A percentile compares a stretch with the other conserved stretches of the same genome.
Evolutionary conservation across 1,140 invertebrate species (phyloP).

Genomic region (Plutomurus gul): DNA sequence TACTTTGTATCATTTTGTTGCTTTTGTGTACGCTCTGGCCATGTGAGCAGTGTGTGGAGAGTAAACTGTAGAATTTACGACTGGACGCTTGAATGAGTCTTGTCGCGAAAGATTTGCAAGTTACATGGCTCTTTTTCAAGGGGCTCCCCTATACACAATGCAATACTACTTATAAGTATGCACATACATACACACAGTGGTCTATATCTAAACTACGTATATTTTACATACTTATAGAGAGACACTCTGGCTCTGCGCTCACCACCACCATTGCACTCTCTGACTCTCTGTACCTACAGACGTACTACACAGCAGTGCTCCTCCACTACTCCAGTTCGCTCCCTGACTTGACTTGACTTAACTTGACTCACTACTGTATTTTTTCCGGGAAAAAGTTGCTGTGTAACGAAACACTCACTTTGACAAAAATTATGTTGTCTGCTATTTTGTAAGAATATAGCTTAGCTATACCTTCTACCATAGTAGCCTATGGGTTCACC

Average conservation of each 20-base stretch:
- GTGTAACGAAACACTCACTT: slow-evolving; percentile 11
- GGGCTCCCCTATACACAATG: neutral
- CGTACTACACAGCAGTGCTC: neutral
- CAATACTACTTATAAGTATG: no score
- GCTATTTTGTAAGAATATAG: slow-evolving; percentile 10
- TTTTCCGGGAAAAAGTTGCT: neutral
- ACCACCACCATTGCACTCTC: neutral
- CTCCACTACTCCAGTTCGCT: neutral
- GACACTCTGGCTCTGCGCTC: no score
- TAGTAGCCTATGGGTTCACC: no score
- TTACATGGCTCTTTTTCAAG: slow-evolving; percentile 23
- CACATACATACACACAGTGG: neutral
- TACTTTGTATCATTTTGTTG: slow-evolving; percentile 30
- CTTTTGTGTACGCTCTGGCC: neutral
- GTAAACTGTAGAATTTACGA: slow-evolving; percentile 29
- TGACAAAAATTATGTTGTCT: slow-evolving; percentile 25
- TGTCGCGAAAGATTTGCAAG: slow-evolving; percentile 28
- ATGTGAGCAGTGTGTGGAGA: slow-evolving; percentile 15
- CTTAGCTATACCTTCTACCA: no score
- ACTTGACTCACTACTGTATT: no score
- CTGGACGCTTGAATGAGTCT: slow-evolving; percentile 25
- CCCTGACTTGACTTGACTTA: no score
- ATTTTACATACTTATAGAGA: no score
- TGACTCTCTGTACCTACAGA: neutral
- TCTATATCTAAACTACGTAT: no score